Evolutionary conservation across 2,888 invertebrate genomes (phyloP).

Genomic region (Tetanocera ferruginea): DNA sequence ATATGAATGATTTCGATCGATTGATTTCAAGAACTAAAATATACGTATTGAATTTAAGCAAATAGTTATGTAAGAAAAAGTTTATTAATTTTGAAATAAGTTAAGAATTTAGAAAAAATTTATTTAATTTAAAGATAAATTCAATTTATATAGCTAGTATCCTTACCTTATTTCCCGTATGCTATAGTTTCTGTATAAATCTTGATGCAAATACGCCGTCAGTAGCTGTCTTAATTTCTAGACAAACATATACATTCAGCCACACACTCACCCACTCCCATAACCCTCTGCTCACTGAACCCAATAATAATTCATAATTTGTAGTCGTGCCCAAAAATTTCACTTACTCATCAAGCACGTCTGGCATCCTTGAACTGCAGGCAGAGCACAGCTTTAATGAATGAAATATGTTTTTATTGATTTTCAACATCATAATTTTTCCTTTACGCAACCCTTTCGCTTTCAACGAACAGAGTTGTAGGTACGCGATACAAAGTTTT

Average conservation of each 20-base stretch:
- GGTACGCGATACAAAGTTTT: not conserved
- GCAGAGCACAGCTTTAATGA: conserved; percentile 38
- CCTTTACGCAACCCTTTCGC: conserved; percentile 44
- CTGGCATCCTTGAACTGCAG: not conserved
- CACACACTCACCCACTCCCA: not conserved
- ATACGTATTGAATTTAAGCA: too few species aligned
- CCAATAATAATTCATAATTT: conserved; percentile 12
- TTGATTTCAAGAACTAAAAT: too few species aligned
- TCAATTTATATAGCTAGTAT: too few species aligned
- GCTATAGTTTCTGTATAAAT: too few species aligned
- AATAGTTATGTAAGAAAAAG: too few species aligned
- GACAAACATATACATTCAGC: not conserved
- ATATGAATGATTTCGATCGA: too few species aligned
- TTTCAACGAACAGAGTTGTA: too few species aligned
- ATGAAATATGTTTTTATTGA: conserved; percentile 48
- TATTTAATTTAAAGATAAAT: too few species aligned
- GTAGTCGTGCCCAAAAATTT: conserved; percentile 6
- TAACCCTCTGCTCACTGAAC: not conserved
- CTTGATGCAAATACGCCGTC: too few species aligned
- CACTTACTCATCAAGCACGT: not conserved
- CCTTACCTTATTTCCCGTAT: too few species aligned
- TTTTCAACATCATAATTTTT: conserved; percentile 44
- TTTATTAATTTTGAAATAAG: too few species aligned
- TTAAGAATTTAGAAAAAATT: too few species aligned
- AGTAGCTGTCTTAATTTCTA: not conserved